Evolutionary conservation across 2,888 invertebrate species (phyloP).

Genomic region (Melieria omissa): DNA sequence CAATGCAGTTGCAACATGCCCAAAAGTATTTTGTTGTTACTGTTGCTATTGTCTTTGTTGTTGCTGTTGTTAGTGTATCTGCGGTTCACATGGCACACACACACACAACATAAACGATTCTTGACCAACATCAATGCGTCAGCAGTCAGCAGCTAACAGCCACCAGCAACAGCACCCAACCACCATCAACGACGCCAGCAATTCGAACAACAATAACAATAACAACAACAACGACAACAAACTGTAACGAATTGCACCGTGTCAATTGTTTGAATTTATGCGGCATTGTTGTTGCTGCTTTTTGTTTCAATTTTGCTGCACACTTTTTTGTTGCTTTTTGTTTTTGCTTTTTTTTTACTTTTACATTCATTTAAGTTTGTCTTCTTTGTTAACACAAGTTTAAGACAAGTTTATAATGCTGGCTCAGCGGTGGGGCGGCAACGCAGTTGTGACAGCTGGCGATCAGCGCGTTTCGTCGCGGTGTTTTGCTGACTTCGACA

Average conservation of each 20-base stretch:
- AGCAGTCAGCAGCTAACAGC: constrained; percentile 1
- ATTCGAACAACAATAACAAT: too few relatives aligned
- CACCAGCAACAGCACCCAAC: neutral
- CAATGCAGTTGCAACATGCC: too few relatives aligned
- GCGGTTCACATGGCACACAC: too few relatives aligned
- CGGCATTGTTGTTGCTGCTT: too few relatives aligned
- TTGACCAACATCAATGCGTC: constrained; percentile 5
- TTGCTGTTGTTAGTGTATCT: too few relatives aligned
- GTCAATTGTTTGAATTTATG: too few relatives aligned
- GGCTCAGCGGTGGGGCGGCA: neutral
- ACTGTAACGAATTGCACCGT: too few relatives aligned
- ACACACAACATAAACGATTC: neutral
- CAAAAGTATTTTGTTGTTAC: too few relatives aligned
- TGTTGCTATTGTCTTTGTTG: too few relatives aligned
- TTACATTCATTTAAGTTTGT: neutral
- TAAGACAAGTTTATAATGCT: constrained; percentile 20
- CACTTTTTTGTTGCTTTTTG: neutral
- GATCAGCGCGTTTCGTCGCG: too few relatives aligned
- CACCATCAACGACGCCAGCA: neutral
- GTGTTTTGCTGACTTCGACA: constrained; percentile 3
- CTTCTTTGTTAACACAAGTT: constrained; percentile 8
- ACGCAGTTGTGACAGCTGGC: too few relatives aligned
- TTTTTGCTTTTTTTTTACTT: neutral
- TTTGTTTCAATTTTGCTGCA: constrained; percentile 6
- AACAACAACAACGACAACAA: too few relatives aligned